Evolutionary conservation across 2,888 invertebrate genomes (phyloP), one percentile per base, ranked within the genome.

Genomic region (Mesoligia furuncula): DNA sequence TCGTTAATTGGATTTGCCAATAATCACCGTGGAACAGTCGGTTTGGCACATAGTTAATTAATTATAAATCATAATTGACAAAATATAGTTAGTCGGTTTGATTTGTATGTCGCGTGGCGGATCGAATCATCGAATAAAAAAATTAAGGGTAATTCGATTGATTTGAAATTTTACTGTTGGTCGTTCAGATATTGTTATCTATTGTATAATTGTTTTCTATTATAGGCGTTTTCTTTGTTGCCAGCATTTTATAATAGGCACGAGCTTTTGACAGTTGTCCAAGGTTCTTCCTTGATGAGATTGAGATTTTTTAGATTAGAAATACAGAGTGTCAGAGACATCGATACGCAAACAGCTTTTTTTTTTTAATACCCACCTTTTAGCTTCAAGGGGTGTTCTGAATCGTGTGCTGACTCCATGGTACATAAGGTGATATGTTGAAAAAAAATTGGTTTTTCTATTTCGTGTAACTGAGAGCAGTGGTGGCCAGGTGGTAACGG

Each of bases 1-100:
- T 54, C 69, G 79, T 81, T 90, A 90, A 90, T 90, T 86, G 85
- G 87, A 88, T 91, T 90, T 87, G 87, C 84, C 79, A 87, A 89
- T 90, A 89, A 90, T 89, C 85, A 88, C 82, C 59, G 78, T 5
- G 75, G 72, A 77, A 66, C 77, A 77, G 45, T 62, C 64, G 31
- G 57, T 77, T 76, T 68, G 76, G 69, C 77, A 82, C 70, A 77
- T 73, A 73, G 65, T 83, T 83, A 85, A 83, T 85, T 81, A 81
- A 85, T 78, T 81, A 57, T 73, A 67, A 80, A 77, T 84, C 69
- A 72, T 80, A 71, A 81, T 75, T 72, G 74, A 70, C 66, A 77
- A 81, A 84, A 73, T 75, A 67, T 67, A 7, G 36, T 31, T n/a
- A n/a, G n/a, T n/a, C 8, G 51, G 36, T 39, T 42, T 36, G 66